Conservation (phyloP, 2,113 vertebrate genomes). For the Amblyopsis rosae region DNA sequence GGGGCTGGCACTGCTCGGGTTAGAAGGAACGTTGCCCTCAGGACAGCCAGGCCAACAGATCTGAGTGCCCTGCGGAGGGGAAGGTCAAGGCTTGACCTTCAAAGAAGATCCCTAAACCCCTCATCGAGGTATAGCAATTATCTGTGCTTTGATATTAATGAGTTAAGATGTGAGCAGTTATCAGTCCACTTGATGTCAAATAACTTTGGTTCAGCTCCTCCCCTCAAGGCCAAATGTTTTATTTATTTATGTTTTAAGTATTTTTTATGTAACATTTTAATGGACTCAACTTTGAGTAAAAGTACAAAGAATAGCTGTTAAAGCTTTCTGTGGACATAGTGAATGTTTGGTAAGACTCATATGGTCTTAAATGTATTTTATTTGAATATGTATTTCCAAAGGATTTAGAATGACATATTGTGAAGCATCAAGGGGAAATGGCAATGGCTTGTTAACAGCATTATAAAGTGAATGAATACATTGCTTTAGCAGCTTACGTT, state of each 20-base stretch:
- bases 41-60: constrained; percentile 30
- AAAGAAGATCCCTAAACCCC: constrained; percentile 55
- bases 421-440: neutral
- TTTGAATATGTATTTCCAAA: neutral
- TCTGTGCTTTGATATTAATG: constrained; percentile 38
- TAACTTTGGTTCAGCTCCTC: neutral
- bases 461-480: constrained; percentile 10
- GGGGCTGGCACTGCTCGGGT: constrained; percentile 54
- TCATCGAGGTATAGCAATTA: constrained; percentile 49
- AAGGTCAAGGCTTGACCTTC: constrained; percentile 47
- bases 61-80: constrained; percentile 27
- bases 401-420: constrained; percentile 24
- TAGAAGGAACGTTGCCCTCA: constrained; percentile 58
- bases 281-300: constrained; percentile 16
- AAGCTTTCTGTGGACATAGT: constrained; percentile 19
- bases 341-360: constrained; percentile 33
- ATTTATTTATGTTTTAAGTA: no score
- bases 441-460: constrained; percentile 9
- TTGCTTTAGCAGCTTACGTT: constrained; percentile 21
- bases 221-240: constrained; percentile 8
- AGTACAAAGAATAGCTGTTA: constrained; percentile 13
- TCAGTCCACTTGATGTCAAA: neutral
- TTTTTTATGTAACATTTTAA: constrained; percentile 1
- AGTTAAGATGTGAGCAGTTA: constrained; percentile 6
- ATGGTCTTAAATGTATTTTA: constrained; percentile 17